These are phyloP conservation scores for Protodeltote pygarga DNA, from an alignment of 2,888 invertebrate genomes.

Conservation along the genomic window DNA sequence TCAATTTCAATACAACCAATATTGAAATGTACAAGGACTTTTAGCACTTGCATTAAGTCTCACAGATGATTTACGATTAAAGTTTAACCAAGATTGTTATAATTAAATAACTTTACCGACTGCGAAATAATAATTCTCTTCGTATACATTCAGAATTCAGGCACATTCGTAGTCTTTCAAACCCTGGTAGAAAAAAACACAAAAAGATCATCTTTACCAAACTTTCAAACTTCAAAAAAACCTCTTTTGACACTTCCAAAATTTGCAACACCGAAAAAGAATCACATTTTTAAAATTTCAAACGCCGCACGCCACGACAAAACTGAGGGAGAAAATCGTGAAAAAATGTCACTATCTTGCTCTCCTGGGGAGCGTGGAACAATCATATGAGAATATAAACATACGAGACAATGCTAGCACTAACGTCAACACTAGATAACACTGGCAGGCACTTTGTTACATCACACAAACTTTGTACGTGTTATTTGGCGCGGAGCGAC, in stretches of 20 bases:
- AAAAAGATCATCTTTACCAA: slow-evolving; percentile 16
- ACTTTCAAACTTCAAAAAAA: slow-evolving; percentile 27
- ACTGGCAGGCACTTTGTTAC: slow-evolving; percentile 56
- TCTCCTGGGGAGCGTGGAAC: slow-evolving; percentile 49
- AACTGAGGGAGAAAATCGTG: slow-evolving; percentile 28
- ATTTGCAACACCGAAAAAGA: slow-evolving; percentile 6
- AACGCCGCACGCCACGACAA: slow-evolving; percentile 35
- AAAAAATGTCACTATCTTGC: slow-evolving; percentile 35
- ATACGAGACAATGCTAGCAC: slow-evolving; percentile 64
- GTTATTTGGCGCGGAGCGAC: slow-evolving; percentile 34
- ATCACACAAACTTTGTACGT: slow-evolving; percentile 65
- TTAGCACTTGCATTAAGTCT: too few species aligned
- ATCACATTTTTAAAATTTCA: too few species aligned
- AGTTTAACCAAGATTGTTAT: not conserved
- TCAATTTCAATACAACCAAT: too few species aligned
- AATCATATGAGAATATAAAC: slow-evolving; percentile 65
- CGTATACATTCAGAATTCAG: slow-evolving; percentile 1
- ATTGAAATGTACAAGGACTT: too few species aligned
- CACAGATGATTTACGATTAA: too few species aligned
- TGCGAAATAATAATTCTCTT: slow-evolving; percentile 10
- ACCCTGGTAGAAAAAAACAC: slow-evolving; percentile 7
- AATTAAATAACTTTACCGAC: slow-evolving; percentile 21
- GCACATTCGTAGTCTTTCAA: slow-evolving; percentile 18
- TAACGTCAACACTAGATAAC: slow-evolving; percentile 59
- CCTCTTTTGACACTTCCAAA: slow-evolving; percentile 32